Base-by-base conservation (phyloP, 2,113 vertebrate genomes). In the Petroica traversi region DNA sequence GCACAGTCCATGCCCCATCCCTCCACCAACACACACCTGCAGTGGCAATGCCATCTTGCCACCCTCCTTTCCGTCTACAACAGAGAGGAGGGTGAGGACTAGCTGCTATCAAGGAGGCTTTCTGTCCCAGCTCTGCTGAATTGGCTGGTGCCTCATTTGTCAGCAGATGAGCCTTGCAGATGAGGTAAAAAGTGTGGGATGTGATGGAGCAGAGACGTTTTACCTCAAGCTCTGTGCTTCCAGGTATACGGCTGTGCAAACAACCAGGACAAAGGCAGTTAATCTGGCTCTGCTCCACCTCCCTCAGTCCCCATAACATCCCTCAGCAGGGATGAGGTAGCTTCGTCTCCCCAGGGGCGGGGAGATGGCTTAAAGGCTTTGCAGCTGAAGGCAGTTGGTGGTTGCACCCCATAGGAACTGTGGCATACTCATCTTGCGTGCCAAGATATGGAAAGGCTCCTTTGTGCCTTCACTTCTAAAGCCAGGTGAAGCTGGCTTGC, bases 381-480 rank as follows among this genome's bases (percentile, higher is more conserved):
- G 46, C 84, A 66, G 46, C n/a, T 38, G 46, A 17, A 52, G 14
- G 75, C 25, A 58, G 22, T 5, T 9, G 8, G 29, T 11, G 6
- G 11, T 6, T 8, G 20, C 41, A 49, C 9, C 36, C n/a, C 19
- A 34, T 25, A 57, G 46, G 57, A 54, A 3, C 29, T 5, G 19
- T 19, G 20, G 23, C 24, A 45, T 4, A 3, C 12, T 52, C 1
- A 0, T 29, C 38, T 34, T 20, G 4, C 9, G 3, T 23, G 25
- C 31, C 1, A 8, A 29, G 34, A 24, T 8, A 15, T 3, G 13
- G 31, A 34, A 84, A 63, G 10, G 41, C 31, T 72, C 41, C 38
- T 67, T 84, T 26, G n/a, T 6, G 18, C 31, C 61, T 62, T 61
- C 23, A 2, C 34, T 91, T 79, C 58, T 19, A 49, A 46, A 71